A percentile compares a stretch with the other conserved stretches of the same genome.
Conservation (phyloP, 2,113 vertebrate species). For the Piaya cayana region DNA sequence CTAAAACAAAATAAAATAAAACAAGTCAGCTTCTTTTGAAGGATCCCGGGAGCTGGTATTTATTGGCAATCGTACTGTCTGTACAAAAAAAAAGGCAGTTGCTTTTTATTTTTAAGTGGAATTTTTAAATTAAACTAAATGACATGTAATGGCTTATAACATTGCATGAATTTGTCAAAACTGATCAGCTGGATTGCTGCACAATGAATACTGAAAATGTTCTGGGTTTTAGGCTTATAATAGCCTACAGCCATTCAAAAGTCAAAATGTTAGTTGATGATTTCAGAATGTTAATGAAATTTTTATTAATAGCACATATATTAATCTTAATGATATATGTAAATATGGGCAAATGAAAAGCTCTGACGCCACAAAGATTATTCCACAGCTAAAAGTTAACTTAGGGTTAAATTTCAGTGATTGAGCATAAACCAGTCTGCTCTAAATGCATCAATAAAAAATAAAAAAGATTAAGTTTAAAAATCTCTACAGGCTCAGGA, state of each 20-base stretch:
- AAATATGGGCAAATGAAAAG: slow-evolving; percentile 58
- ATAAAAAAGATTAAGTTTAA: slow-evolving; percentile 13
- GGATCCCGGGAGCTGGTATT: not conserved
- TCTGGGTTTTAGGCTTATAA: slow-evolving; percentile 62
- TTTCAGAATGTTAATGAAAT: slow-evolving; percentile 75
- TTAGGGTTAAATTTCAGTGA: slow-evolving; percentile 56
- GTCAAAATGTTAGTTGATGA: slow-evolving; percentile 75
- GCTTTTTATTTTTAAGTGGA: slow-evolving; percentile 57
- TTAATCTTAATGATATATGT: slow-evolving; percentile 75
- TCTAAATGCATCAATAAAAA: slow-evolving; percentile 7
- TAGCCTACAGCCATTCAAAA: slow-evolving; percentile 68
- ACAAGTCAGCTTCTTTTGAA: not conserved
- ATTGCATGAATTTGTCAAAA: slow-evolving; percentile 72
- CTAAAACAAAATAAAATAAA: not conserved
- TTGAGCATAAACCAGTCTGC: not conserved
- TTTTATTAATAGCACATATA: slow-evolving; percentile 74
- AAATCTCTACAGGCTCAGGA: not conserved
- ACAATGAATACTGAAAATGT: slow-evolving; percentile 66
- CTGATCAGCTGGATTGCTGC: slow-evolving; percentile 58
- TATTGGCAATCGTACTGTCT: slow-evolving; percentile 16
- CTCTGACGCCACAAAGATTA: slow-evolving; percentile 39
- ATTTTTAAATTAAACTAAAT: slow-evolving; percentile 62
- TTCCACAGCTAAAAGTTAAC: slow-evolving; percentile 53
- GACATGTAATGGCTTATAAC: slow-evolving; percentile 68
- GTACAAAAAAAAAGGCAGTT: not conserved